Conservation (phyloP, 2,888 invertebrate species). For the Chrysolina haemoptera region DNA sequence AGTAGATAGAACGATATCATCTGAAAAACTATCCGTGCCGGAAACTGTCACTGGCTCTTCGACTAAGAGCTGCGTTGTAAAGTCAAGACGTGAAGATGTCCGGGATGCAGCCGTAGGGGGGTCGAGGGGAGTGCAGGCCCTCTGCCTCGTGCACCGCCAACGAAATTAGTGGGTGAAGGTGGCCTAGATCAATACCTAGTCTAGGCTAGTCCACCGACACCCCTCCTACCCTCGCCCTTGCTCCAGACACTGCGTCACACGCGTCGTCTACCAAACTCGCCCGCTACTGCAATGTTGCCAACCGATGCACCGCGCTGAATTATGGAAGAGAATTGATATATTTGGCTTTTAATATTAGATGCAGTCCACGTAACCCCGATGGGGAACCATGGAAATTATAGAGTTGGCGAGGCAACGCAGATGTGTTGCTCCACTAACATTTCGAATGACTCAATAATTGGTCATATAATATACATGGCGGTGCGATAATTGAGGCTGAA, state of each 20-base stretch:
- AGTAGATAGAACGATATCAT: not conserved
- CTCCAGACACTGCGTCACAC: constrained; percentile 59
- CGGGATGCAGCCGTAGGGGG: constrained; percentile 57
- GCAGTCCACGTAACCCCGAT: constrained; percentile 31
- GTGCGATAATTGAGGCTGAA: not conserved
- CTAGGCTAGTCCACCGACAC: constrained; percentile 64
- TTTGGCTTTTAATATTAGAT: constrained; percentile 37
- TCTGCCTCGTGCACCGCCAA: constrained; percentile 58
- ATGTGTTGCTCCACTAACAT: constrained; percentile 5
- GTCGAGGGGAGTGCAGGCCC: constrained; percentile 43
- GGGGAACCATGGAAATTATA: constrained; percentile 18
- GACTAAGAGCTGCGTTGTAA: constrained; percentile 43
- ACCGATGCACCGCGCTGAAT: constrained; percentile 47
- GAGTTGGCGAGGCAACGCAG: not conserved
- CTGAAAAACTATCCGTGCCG: not conserved
- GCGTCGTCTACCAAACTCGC: constrained; percentile 52
- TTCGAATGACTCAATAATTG: constrained; percentile 9
- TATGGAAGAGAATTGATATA: constrained; percentile 53
- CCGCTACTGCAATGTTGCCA: constrained; percentile 47
- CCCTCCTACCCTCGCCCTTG: constrained; percentile 49
- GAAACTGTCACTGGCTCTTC: constrained; percentile 3
- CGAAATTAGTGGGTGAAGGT: constrained; percentile 70
- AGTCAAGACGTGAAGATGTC: constrained; percentile 57
- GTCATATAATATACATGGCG: not conserved
- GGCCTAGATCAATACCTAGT: constrained; percentile 70